These are phyloP conservation scores for Caretta caretta DNA, from an alignment of 2,113 vertebrate species.

Conservation along the genomic window DNA sequence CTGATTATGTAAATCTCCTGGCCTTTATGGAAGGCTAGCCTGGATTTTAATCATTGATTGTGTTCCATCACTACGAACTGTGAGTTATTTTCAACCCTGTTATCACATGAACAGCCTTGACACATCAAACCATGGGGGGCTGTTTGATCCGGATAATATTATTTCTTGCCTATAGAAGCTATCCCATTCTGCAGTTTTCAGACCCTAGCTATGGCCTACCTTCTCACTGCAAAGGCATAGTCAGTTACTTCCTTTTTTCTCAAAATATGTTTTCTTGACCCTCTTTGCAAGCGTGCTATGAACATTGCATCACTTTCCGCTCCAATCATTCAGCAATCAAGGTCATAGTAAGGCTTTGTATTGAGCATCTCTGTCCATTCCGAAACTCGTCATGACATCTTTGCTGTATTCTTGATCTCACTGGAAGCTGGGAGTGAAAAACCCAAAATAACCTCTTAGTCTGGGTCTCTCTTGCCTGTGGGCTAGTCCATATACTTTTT, in stretches of 20 bases:
- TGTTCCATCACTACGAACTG: background rate
- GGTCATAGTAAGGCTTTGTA: rapidly evolving
- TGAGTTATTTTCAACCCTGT: background rate
- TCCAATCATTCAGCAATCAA: background rate
- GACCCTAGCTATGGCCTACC: background rate
- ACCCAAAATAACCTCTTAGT: background rate
- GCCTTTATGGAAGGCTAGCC: background rate
- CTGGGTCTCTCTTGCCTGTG: background rate
- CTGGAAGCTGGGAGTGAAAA: background rate
- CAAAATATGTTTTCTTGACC: rapidly evolving
- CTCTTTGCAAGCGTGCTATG: rapidly evolving
- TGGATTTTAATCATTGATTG: background rate
- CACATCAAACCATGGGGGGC: background rate
- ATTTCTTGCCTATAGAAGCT: background rate
- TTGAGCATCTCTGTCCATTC: background rate
- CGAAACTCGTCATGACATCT: rapidly evolving
- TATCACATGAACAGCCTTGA: background rate
- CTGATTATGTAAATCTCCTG: background rate
- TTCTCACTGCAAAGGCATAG: background rate
- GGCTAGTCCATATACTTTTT: background rate
- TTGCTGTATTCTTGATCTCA: rapidly evolving
- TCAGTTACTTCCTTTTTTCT: rapidly evolving
- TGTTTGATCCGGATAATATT: background rate
- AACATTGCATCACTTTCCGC: rapidly evolving
- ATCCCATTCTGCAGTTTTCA: background rate